Conservation (phyloP, 2,888 invertebrate genomes). For the Luperina nickerlii region DNA sequence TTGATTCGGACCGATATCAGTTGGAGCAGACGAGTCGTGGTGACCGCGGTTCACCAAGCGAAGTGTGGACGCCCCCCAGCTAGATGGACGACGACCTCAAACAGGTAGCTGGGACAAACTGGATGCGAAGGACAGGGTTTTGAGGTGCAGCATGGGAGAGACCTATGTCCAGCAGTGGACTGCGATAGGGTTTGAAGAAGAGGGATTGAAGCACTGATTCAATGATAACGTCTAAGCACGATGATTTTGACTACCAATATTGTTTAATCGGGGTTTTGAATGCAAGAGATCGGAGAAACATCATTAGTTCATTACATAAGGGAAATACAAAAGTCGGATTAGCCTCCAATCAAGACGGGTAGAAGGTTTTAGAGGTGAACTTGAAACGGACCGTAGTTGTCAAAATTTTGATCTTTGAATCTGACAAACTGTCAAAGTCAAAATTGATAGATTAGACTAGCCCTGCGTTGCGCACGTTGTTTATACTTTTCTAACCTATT, state of each 20-base stretch:
- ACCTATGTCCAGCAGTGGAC: background rate
- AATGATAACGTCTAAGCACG: background rate
- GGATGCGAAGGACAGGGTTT: background rate
- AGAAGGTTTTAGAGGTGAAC: background rate
- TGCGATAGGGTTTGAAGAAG: no score
- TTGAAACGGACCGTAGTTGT: background rate
- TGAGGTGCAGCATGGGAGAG: background rate
- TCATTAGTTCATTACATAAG: no score
- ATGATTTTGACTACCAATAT: background rate
- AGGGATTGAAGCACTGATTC: background rate
- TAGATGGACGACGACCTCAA: background rate
- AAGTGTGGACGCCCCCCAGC: no score
- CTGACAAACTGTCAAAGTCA: slow-evolving; percentile 6
- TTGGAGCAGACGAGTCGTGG: no score
- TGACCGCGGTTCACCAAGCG: no score
- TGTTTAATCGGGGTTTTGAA: background rate
- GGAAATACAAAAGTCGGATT: background rate
- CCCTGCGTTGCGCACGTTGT: slow-evolving; percentile 71
- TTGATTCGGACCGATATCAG: background rate
- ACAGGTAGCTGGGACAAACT: background rate
- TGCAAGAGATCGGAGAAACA: background rate
- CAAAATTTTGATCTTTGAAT: background rate
- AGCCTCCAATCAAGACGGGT: background rate
- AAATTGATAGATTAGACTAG: slow-evolving; percentile 10
- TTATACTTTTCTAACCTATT: slow-evolving; percentile 79